A percentile compares a stretch with the other conserved stretches of the same genome.
phyloP scores from a whole-genome alignment of 2,797 vertebrate species.

The Danionella dracula region DNA sequence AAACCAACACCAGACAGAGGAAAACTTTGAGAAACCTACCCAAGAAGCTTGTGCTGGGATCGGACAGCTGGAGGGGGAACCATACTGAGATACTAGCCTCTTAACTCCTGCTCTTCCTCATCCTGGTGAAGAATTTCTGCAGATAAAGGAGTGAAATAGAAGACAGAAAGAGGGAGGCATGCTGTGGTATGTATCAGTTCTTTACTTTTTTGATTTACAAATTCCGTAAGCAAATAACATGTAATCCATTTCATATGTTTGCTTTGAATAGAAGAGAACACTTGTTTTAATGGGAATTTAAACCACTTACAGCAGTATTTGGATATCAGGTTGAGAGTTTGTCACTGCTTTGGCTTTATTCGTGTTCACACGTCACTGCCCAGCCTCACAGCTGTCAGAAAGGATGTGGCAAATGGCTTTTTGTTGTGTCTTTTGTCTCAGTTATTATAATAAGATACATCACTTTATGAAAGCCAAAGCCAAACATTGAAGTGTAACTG shows the following conservation, averaged over 20 bases:
- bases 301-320: background rate
- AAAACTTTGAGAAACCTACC: constrained; percentile 62
- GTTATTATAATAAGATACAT: background rate
- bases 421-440: background rate
- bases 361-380: background rate
- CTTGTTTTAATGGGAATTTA: background rate
- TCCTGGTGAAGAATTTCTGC: constrained; percentile 57
- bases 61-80: constrained; percentile 29
- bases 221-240: background rate
- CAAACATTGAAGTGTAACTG: background rate
- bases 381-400: constrained; percentile 18
- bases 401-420: background rate
- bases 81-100: constrained; percentile 41
- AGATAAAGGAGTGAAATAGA: constrained; percentile 56
- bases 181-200: constrained; percentile 67
- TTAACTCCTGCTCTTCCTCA: constrained; percentile 54
- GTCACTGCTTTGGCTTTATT: background rate
- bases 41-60: background rate
- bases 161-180: constrained; percentile 55
- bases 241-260: constrained; percentile 26
- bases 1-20: constrained; percentile 35
- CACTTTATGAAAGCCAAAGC: background rate
- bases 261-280: constrained; percentile 42
- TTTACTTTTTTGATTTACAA: constrained; percentile 5
- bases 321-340: background rate